Conservation (phyloP, 2,113 vertebrate genomes). For the Pionites leucogaster region DNA sequence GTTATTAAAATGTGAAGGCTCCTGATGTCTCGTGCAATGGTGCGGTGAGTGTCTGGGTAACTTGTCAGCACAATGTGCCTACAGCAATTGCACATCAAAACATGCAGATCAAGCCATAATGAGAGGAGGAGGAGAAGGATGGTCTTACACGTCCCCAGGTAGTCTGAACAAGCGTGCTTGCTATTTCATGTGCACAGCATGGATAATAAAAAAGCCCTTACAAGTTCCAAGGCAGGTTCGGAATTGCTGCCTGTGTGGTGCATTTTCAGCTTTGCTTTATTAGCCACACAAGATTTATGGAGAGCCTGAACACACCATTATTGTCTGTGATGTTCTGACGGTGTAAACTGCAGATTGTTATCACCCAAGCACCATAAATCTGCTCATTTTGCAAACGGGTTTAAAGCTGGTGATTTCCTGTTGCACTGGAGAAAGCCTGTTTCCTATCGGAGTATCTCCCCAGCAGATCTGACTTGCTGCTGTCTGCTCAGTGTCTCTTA, state of each 20-base stretch:
- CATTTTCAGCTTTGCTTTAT: conserved; percentile 2
- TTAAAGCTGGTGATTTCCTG: neutral
- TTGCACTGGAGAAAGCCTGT: neutral
- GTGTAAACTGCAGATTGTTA: neutral
- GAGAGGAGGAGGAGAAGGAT: neutral
- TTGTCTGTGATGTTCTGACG: neutral
- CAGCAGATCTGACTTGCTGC: neutral
- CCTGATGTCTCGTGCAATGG: accelerated
- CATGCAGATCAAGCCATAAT: neutral
- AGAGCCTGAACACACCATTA: neutral
- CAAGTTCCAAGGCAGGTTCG: neutral
- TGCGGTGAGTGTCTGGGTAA: neutral
- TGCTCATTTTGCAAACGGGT: neutral
- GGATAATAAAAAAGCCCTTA: neutral
- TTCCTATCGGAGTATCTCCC: neutral
- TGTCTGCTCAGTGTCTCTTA: conserved; percentile 16
- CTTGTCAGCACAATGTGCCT: neutral
- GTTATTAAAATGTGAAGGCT: neutral
- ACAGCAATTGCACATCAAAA: neutral
- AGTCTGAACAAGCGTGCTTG: neutral
- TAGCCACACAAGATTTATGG: neutral
- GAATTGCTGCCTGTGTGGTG: neutral
- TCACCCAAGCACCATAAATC: neutral
- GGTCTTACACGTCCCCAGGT: neutral
- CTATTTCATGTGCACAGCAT: neutral